phyloP scores from a whole-genome alignment of 2,113 vertebrate species.

The Piaya cayana region DNA sequence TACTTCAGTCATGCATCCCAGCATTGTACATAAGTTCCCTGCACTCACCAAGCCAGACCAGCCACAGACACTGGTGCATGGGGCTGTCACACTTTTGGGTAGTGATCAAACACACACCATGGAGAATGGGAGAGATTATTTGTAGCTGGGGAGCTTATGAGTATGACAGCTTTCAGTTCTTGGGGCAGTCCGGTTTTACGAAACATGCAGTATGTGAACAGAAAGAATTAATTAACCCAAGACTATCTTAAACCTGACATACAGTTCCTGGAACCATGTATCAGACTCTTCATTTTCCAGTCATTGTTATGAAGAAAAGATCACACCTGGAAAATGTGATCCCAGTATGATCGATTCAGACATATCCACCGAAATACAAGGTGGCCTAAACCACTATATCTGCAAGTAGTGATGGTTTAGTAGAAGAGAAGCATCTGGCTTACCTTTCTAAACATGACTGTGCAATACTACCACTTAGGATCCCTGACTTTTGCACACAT shows the following conservation, averaged over 20 bases:
- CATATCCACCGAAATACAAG: neutral
- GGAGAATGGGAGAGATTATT: neutral
- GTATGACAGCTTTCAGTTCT: neutral
- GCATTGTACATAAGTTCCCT: accelerated
- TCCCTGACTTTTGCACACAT: neutral
- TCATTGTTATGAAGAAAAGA: neutral
- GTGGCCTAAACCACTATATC: neutral
- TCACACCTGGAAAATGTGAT: neutral
- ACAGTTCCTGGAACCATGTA: neutral
- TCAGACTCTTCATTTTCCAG: neutral
- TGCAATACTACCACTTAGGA: neutral
- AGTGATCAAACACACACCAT: neutral
- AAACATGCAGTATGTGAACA: neutral
- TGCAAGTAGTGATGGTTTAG: neutral
- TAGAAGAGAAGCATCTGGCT: neutral
- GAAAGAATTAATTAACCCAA: neutral
- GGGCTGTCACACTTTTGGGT: neutral
- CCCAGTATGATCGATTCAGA: neutral
- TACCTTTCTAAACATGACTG: neutral
- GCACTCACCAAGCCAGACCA: neutral
- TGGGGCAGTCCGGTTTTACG: neutral
- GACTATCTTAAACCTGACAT: neutral
- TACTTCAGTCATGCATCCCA: neutral
- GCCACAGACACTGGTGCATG: neutral
- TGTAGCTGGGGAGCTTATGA: neutral